These are phyloP conservation scores for Sebastes baramenuke DNA, from an alignment of 2,797 vertebrate species.

Conservation along the genomic window DNA sequence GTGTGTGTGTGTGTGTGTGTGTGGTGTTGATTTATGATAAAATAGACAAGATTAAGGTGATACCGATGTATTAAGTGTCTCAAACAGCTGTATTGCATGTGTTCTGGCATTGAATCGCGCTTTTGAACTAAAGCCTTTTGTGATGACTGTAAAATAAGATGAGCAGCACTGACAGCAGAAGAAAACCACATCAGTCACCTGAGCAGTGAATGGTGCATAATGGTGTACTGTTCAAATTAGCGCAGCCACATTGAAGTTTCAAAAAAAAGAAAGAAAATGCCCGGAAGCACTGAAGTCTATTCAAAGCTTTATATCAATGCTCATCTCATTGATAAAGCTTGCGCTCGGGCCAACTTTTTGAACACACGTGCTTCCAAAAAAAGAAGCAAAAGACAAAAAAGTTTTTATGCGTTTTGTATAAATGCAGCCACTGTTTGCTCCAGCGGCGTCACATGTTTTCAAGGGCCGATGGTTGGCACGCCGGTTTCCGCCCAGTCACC, in stretches of 20 bases:
- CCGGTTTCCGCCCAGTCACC: constrained; percentile 43
- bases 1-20: not conserved
- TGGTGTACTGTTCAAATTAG: constrained; percentile 46
- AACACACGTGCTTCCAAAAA: constrained; percentile 25
- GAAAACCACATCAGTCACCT: constrained; percentile 74
- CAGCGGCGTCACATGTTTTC: constrained; percentile 35
- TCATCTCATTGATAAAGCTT: constrained; percentile 24
- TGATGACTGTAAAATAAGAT: constrained; percentile 68
- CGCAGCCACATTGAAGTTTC: constrained; percentile 24
- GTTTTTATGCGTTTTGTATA: not conserved
- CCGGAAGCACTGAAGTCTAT: constrained; percentile 36
- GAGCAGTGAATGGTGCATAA: constrained; percentile 61
- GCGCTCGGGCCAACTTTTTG: constrained; percentile 30
- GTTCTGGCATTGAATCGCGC: constrained; percentile 16
- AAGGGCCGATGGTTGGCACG: constrained; percentile 11
- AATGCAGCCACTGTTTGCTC: constrained; percentile 30
- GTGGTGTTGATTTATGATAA: constrained; percentile 14
- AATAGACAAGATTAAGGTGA: constrained; percentile 57
- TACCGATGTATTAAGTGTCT: constrained; percentile 56
- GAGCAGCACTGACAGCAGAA: constrained; percentile 5
- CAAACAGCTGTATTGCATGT: constrained; percentile 56
- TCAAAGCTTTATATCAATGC: constrained; percentile 41
- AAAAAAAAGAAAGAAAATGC: constrained; percentile 28
- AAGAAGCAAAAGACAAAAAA: not conserved
- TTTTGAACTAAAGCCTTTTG: constrained; percentile 61